A percentile compares a stretch with the other conserved stretches of the same genome.
Evolutionary conservation across 1,140 invertebrate species (phyloP).

Genomic region (Cydia pomonella): DNA sequence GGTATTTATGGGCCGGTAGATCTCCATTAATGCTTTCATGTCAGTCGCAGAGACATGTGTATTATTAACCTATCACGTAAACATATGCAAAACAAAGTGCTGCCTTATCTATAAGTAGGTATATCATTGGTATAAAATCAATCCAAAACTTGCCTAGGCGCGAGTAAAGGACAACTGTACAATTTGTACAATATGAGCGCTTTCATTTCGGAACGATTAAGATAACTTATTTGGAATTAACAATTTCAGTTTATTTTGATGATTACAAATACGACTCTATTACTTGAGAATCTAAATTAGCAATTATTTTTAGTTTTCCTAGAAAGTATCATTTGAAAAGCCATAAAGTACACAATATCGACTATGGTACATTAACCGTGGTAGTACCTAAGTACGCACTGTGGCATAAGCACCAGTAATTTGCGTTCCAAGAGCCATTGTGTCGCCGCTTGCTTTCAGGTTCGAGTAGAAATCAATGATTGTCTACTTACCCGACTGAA

Average conservation of each 20-base stretch:
- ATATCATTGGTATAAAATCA: too few relatives aligned
- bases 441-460: slow-evolving; percentile 24
- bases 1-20: neutral
- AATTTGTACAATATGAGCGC: too few relatives aligned
- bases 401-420: slow-evolving; percentile 24
- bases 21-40: neutral
- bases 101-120: too few relatives aligned
- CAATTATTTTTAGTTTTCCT: neutral
- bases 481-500: slow-evolving; percentile 25
- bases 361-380: slow-evolving; percentile 7
- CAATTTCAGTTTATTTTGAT: too few relatives aligned
- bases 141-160: too few relatives aligned
- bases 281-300: too few relatives aligned
- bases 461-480: slow-evolving; percentile 30
- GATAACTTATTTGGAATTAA: too few relatives aligned
- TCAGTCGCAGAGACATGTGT: slow-evolving; percentile 1
- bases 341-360: neutral
- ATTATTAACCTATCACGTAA: neutral
- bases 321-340: neutral
- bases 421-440: slow-evolving; percentile 28
- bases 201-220: too few relatives aligned
- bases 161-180: too few relatives aligned
- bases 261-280: too few relatives aligned
- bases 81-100: neutral
- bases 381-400: slow-evolving; percentile 10